Base-by-base conservation (phyloP, 2,888 invertebrate genomes). In the Dynastes tityus region DNA sequence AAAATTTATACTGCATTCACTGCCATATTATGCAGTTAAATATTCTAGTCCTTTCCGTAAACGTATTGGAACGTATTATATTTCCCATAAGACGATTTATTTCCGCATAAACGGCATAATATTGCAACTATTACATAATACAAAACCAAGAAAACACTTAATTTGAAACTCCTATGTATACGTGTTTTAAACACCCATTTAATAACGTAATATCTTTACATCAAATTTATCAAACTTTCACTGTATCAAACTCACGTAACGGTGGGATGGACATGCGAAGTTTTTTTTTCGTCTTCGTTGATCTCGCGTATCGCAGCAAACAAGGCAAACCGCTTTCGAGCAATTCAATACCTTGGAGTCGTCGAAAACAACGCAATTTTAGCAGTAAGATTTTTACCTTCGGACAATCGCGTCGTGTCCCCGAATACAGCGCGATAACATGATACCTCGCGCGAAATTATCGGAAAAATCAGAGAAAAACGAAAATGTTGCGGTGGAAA, bases 261-360 rank as follows among this genome's bases (percentile, higher is more conserved):
- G 73, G 61, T 11, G 63, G 13, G 61, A 45, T 58, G 73, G 45
- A 61, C 53, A 51, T 37, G 5, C 58, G 16, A 16, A 40, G 22
- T 22, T 61, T 16, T 55, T 74, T 74, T 74, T 68, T 68, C 51
- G 37, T 37, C 32, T 22, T n/a, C 58, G 32, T 29, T 9, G 49
- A 74, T 61, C 40, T 13, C 45, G 58, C 55, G 55, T 45, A 45
- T 37, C 32, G 11, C 29, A 9, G n/a, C 40, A 53, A 55, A 61
- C 73, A 74, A 74, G 73, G 73, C 61, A 61, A 74, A 74, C 73
- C 61, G 73, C 73, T 74, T 74, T 74, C 73, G 37, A 45, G 13
- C 37, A 22, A 37, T 40, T 13, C 4, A 16, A 45, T 45, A 45
- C 45, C n/a, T 53, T 2, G 53, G n/a, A 4, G 53, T 55, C 71